phyloP scores from a whole-genome alignment of 1,140 invertebrate species.

The Atta texana region DNA sequence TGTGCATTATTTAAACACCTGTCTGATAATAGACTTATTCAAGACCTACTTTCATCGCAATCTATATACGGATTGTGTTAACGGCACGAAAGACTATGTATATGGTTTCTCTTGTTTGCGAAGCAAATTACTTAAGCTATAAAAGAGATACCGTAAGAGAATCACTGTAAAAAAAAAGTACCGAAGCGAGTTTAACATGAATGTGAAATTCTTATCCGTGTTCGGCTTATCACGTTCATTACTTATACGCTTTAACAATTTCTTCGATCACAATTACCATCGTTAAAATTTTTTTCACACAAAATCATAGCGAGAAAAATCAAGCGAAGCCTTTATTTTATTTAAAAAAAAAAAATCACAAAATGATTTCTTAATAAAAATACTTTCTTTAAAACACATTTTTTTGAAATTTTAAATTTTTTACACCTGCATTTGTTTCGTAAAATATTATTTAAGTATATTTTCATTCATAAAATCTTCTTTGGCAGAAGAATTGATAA shows the following conservation, averaged over 20 bases:
- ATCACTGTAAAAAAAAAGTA: conserved; percentile 9
- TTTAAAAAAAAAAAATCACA: neutral
- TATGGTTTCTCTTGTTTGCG: neutral
- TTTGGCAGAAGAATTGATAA: neutral
- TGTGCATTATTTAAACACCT: conserved; percentile 36
- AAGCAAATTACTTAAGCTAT: conserved; percentile 18
- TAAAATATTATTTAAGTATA: neutral
- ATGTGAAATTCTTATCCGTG: neutral
- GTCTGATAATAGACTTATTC: conserved; percentile 38
- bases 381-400: neutral
- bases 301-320: neutral
- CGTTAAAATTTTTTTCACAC: neutral
- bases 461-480: neutral
- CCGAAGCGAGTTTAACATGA: neutral
- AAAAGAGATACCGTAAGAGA: conserved; percentile 19
- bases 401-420: neutral
- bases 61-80: conserved; percentile 14
- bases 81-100: conserved; percentile 13
- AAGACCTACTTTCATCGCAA: conserved; percentile 6
- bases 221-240: neutral
- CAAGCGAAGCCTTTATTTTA: neutral
- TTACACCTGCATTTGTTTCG: neutral
- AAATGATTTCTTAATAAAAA: neutral
- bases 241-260: neutral
- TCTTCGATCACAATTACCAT: neutral